These are phyloP conservation scores for Phyto melanocephala DNA, from an alignment of 2,888 invertebrate genomes.

Conservation along the genomic window DNA sequence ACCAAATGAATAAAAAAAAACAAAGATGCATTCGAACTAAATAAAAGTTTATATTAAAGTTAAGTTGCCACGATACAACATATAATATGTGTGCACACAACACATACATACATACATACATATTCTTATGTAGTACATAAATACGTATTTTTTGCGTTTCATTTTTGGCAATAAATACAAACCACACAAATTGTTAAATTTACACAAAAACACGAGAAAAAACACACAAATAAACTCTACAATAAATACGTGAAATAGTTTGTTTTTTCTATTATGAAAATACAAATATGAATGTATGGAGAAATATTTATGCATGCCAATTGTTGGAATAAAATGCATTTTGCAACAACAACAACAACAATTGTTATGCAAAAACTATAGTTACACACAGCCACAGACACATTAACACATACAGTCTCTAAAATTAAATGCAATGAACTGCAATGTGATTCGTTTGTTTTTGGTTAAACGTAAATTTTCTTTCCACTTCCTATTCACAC, in stretches of 20 bases:
- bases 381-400: neutral
- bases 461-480: constrained; percentile 10
- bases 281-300: neutral
- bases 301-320: constrained; percentile 25
- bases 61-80: constrained; percentile 38
- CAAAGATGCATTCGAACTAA: constrained; percentile 51
- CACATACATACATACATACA: too few species aligned
- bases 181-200: constrained; percentile 64
- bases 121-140: too few species aligned
- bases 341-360: neutral
- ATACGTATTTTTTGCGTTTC: neutral
- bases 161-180: constrained; percentile 62
- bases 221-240: neutral
- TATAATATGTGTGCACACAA: too few species aligned
- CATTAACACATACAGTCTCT: neutral
- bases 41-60: constrained; percentile 55
- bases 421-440: constrained; percentile 57
- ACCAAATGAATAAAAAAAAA: constrained; percentile 21
- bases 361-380: constrained; percentile 25
- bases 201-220: constrained; percentile 45
- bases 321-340: constrained; percentile 47
- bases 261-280: constrained; percentile 8
- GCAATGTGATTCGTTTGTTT: constrained; percentile 57
- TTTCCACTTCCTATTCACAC: constrained; percentile 2
- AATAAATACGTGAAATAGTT: neutral